Base-by-base conservation (phyloP, 2,113 vertebrate species). In the Hippocampus mohnikei region DNA sequence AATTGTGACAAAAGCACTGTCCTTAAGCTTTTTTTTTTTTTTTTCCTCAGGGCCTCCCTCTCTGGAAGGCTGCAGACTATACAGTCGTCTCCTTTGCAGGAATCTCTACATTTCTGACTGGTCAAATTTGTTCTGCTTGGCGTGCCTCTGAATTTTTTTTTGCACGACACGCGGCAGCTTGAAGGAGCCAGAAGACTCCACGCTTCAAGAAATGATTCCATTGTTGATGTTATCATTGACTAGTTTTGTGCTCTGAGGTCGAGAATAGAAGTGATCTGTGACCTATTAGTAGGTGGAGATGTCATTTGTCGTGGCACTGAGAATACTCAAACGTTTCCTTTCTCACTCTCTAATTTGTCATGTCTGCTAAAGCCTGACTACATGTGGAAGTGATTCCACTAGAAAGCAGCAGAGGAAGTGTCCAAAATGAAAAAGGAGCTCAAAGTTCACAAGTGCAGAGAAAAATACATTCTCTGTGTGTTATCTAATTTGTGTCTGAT, bases 291-390 rank as follows among this genome's bases (percentile, higher is more conserved):
- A 46, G 25, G 29, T 25, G 66, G 0, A 9, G 33, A 73, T 73
- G 75, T 74, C 83, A 46, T 88, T 69, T 75, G 76, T 74, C 62
- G 52, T n/a, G 70, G 46, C 21, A 58, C 84, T 88, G 84, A 85
- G 83, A 88, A 88, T 63, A 59, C 58, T 71, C 71, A 55, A 67
- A 76, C 64, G 53, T 84, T 88, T 88, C 78, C 84, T 90, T 88
- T 91, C 89, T 84, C 87, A 86, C 75, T 83, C 71, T 73, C 78
- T 86, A 85, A 90, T 90, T 85, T 72, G 73, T 59, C 72, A 59
- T 27, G 72, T 77, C 78, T 74, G 76, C 10, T 11, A 56, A 37
- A 55, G 71, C 75, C 72, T 62, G 15, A 20, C 40, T 33, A 66
- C 81, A 67, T 42, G 29, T 69, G 72, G 76, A 72, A 78, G 67